These are phyloP conservation scores for Corythornis vintsioides DNA, from an alignment of 2,113 vertebrate genomes.

Conservation along the genomic window DNA sequence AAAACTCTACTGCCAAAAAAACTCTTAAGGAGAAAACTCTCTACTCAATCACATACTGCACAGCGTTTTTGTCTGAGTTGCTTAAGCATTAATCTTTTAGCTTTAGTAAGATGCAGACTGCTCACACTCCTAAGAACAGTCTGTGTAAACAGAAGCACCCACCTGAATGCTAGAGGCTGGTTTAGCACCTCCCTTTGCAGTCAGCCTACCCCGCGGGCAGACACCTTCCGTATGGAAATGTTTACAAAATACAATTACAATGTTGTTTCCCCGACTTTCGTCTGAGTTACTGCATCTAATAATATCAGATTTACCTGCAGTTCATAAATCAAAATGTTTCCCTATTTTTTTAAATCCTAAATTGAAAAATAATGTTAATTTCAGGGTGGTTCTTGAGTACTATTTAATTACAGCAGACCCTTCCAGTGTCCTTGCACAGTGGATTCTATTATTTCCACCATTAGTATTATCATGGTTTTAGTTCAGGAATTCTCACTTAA, in stretches of 20 bases:
- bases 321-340: background rate
- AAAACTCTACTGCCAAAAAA: background rate
- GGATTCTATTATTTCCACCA: background rate
- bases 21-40: background rate
- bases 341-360: background rate
- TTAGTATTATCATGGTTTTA: background rate
- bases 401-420: background rate
- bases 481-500: slow-evolving; percentile 26
- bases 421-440: background rate
- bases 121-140: rapidly evolving
- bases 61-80: background rate
- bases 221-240: background rate
- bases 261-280: background rate
- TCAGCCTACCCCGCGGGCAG: background rate
- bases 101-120: background rate
- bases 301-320: background rate
- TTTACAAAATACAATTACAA: background rate
- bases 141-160: background rate
- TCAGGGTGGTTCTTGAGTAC: background rate
- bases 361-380: rapidly evolving
- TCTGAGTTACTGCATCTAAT: background rate
- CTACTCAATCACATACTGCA: rapidly evolving
- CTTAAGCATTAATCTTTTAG: background rate
- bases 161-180: background rate
- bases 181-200: background rate